Base-by-base conservation (phyloP, 1,140 invertebrate genomes). In the Leptestheria dahalacensis region DNA sequence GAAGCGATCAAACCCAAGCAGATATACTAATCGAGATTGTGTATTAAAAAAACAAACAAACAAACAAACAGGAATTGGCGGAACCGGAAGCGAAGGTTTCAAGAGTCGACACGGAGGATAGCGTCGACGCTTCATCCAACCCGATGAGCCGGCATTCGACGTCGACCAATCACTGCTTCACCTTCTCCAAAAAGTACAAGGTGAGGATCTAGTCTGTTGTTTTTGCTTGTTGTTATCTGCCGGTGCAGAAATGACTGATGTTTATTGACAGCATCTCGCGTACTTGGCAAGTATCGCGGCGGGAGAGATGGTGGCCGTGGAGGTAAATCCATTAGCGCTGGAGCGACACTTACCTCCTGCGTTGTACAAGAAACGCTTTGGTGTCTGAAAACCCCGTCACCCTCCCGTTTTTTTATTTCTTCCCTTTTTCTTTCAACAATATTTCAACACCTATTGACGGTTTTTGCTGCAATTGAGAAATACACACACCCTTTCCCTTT, bases 251-350 rank as follows among this genome's bases (percentile, higher is more conserved):
- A n/a, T 15, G n/a, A 51, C 56, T 62, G 55, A 33, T 63, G 59
- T 66, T 66, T 66, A 66, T 64, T 76, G 78, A 20, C 68, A 86
- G 82, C 80, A 83, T 69, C 69, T 86, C 51, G 73, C 82, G 11
- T 75, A 80, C 65, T 67, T 84, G 11, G 75, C 71, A 25, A 77
- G 75, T 67, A 61, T 85, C 20, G 74, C 70, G 48, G 64, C 74
- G 33, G 71, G 77, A 60, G 82, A 84, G 73, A 65, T 86, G 62
- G 75, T 86, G 2, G 78, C 77, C 15, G 78, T 86, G 23, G 82
- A 84, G 70, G 76, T 83, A 4, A 81, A 80, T 67, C 82, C 82
- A 9, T 68, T 76, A 18, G 71, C 75, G 20, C 68, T 86, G 3
- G 66, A 74, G 3, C 77, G 80, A 62, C 73, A 78, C 62, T 68